A percentile compares a stretch with the other conserved stretches of the same genome.
These are phyloP conservation scores for Crossocerus cetratus DNA, from an alignment of 2,888 invertebrate species.

Conservation along the genomic window DNA sequence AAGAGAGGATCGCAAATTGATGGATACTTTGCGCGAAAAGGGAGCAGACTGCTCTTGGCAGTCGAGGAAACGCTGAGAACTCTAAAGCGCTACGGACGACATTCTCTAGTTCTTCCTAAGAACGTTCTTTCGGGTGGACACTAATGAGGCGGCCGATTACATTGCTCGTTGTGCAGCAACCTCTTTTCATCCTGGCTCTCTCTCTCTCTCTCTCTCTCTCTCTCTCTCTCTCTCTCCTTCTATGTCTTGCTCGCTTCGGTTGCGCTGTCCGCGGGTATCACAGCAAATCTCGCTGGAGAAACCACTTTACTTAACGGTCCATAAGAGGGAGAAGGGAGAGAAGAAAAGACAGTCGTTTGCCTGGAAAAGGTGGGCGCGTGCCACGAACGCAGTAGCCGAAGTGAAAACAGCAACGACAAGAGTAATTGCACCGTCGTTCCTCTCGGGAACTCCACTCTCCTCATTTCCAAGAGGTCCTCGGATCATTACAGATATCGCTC, in stretches of 20 bases:
- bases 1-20: too few species aligned
- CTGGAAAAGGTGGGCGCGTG: slow-evolving; percentile 6
- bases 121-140: slow-evolving; percentile 1
- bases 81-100: not conserved
- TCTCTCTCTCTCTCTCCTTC: not conserved
- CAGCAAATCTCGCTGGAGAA: slow-evolving; percentile 29
- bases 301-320: not conserved
- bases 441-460: slow-evolving; percentile 21
- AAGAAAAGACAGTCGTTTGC: slow-evolving; percentile 21
- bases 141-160: slow-evolving; percentile 34
- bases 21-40: too few species aligned
- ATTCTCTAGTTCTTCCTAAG: not conserved
- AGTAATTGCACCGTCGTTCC: slow-evolving; percentile 49
- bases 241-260: too few species aligned
- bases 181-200: not conserved
- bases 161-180: not conserved
- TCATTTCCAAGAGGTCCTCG: slow-evolving; percentile 3
- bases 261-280: slow-evolving; percentile 5
- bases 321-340: not conserved
- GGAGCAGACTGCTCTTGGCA: too few species aligned
- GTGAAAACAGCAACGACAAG: slow-evolving; percentile 41
- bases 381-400: slow-evolving; percentile 23
- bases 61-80: too few species aligned
- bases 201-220: not conserved
- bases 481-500: slow-evolving; percentile 47